Evolutionary conservation across 92 coral and sea anemone genomes (phyloP), one percentile per base, ranked within the genome.

Genomic region (Heliopora coerulea): DNA sequence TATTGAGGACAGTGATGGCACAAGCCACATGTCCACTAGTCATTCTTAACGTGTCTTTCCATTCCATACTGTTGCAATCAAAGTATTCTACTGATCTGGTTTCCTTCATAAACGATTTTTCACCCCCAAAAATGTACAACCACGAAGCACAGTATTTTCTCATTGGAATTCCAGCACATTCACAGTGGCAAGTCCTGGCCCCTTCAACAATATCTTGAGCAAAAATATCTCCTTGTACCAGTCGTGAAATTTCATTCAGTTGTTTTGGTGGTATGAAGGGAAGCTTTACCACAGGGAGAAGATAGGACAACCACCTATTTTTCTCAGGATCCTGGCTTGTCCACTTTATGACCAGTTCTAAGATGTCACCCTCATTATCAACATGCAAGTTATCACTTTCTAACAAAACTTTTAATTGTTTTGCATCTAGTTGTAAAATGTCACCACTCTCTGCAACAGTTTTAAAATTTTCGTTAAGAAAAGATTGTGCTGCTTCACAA

Each of bases 61-160:
- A 95, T 20, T 95, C 95, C 60, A 85, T 85, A 2, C 62, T 80
- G 33, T 90, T 82, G 20, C 88, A 84, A 68, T 90, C 88, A 52
- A 85, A 87, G 12, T 96, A 59, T 46, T 95, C 99, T 58, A 95
- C 85, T 9, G 90, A 84, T 59, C 87, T 95, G 18, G 86, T 86
- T 54, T 95, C 99, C 81, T 90, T 90, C 99, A 95, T 95, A 73
- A 95, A 95, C 15, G 99, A 88, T 8, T 88, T 95, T 79, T 95
- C 99, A 5, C 99, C 99, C 0, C 99, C 99, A 35, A 95, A 75
- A 14, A 90, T 81, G 65, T 87, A 95, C 28, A 95, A 76, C 35
- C 91, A 79, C 67, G 87, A 73, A 25, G 97, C 95, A 32, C 91
- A 95, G 0, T 95, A 90, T 62, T 80, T 44, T 15, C 99, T 65